Evolutionary conservation across 2,797 vertebrate genomes (phyloP).

Genomic region (Onychomys leucogaster): DNA sequence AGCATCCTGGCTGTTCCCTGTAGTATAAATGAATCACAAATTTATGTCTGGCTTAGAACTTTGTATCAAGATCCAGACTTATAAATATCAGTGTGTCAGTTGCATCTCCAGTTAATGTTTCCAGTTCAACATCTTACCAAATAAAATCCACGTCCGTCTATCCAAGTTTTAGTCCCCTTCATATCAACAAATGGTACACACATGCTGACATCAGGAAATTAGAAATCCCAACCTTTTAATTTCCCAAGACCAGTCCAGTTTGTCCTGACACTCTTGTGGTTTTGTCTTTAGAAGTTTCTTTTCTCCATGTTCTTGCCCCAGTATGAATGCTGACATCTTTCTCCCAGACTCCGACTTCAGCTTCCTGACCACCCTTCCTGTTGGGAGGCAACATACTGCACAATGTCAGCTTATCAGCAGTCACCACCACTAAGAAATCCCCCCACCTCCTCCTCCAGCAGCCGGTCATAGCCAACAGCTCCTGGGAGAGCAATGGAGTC

Average conservation of each 20-base stretch:
- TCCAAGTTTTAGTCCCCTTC: background rate
- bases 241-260: background rate
- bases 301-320: background rate
- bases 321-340: background rate
- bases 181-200: background rate
- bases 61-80: background rate
- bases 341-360: too few relatives aligned
- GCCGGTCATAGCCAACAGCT: background rate
- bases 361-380: background rate
- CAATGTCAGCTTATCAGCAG: background rate
- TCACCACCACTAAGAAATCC: background rate
- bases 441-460: background rate
- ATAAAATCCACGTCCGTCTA: background rate
- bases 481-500: background rate
- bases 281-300: background rate
- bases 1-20: background rate
- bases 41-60: constrained; percentile 42
- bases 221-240: background rate
- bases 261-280: background rate
- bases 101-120: background rate
- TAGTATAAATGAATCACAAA: background rate
- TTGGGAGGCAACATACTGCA: background rate
- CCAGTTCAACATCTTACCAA: background rate
- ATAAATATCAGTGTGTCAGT: background rate
- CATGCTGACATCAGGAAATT: background rate